A percentile compares a stretch with the other conserved stretches of the same genome.
phyloP scores from a whole-genome alignment of 2,113 vertebrate species.

The Takifugu flavidus region DNA sequence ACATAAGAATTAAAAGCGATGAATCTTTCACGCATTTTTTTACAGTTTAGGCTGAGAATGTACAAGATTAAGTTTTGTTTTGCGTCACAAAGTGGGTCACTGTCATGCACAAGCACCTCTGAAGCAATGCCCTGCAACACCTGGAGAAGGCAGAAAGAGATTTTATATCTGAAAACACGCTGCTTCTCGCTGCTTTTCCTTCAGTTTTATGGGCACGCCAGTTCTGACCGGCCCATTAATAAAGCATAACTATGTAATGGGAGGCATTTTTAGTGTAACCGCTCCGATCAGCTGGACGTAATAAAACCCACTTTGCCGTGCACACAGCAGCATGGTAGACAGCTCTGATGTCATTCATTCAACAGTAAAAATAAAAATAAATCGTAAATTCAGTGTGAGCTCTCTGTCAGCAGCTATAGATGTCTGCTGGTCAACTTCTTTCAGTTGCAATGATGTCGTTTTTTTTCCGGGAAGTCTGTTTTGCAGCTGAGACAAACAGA shows the following conservation, averaged over 20 bases:
- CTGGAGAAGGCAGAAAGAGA: conserved; percentile 23
- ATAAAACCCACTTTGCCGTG: conserved; percentile 28
- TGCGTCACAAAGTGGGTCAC: neutral
- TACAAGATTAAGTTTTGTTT: too few species aligned
- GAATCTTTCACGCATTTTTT: too few species aligned
- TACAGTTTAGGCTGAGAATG: too few species aligned
- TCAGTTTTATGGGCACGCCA: conserved; percentile 2
- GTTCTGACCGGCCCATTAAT: conserved; percentile 32
- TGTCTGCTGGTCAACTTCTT: conserved; percentile 40
- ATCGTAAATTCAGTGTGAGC: conserved; percentile 37
- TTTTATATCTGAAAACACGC: conserved; percentile 45
- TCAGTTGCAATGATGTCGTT: conserved; percentile 44
- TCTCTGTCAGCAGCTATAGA: conserved; percentile 33
- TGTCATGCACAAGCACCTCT: conserved; percentile 13
- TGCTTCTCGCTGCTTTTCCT: conserved; percentile 24
- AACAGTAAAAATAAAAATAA: conserved; percentile 6
- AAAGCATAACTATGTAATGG: conserved; percentile 40
- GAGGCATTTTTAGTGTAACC: conserved; percentile 14
- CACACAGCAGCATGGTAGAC: conserved; percentile 29
- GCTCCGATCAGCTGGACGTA: conserved; percentile 36
- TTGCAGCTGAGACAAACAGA: conserved; percentile 41
- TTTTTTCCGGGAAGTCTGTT: conserved; percentile 57
- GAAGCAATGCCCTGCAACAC: conserved; percentile 22
- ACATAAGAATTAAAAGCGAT: too few species aligned
- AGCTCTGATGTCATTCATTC: conserved; percentile 29